Conservation (phyloP, 2,888 invertebrate species). For the Chymomyza amoena region DNA sequence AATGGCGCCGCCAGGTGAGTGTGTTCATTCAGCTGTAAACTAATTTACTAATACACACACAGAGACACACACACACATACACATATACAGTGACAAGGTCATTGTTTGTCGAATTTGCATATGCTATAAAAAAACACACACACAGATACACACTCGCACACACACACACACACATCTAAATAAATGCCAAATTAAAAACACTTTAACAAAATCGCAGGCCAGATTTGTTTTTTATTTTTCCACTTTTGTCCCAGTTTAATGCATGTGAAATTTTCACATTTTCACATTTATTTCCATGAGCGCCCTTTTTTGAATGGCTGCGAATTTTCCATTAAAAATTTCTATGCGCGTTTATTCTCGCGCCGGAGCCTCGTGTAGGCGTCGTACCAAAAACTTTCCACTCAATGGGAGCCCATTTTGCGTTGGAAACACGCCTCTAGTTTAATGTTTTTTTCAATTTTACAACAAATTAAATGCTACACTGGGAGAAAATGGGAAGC, state of each 20-base stretch:
- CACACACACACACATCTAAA: background rate
- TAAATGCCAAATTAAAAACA: constrained; percentile 48
- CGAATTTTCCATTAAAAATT: background rate
- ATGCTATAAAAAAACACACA: constrained; percentile 6
- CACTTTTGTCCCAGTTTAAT: constrained; percentile 20
- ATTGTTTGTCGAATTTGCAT: constrained; percentile 1
- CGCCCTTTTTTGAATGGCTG: background rate
- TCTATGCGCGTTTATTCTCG: background rate
- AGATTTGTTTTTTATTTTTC: constrained; percentile 23
- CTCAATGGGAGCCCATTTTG: too few species aligned
- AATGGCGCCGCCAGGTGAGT: constrained; percentile 92
- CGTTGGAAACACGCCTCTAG: too few species aligned
- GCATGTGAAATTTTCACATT: constrained; percentile 38
- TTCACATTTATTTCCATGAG: background rate
- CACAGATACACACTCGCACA: background rate
- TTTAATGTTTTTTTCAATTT: background rate
- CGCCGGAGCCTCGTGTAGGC: background rate
- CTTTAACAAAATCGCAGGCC: constrained; percentile 40
- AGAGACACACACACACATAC: background rate
- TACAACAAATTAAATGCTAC: background rate
- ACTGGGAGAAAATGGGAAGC: too few species aligned
- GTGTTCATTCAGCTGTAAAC: constrained; percentile 21
- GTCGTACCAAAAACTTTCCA: background rate
- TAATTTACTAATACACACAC: constrained; percentile 33
- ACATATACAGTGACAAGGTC: background rate